These are phyloP conservation scores for Mugil cephalus DNA, from an alignment of 2,113 vertebrate species.

Conservation along the genomic window DNA sequence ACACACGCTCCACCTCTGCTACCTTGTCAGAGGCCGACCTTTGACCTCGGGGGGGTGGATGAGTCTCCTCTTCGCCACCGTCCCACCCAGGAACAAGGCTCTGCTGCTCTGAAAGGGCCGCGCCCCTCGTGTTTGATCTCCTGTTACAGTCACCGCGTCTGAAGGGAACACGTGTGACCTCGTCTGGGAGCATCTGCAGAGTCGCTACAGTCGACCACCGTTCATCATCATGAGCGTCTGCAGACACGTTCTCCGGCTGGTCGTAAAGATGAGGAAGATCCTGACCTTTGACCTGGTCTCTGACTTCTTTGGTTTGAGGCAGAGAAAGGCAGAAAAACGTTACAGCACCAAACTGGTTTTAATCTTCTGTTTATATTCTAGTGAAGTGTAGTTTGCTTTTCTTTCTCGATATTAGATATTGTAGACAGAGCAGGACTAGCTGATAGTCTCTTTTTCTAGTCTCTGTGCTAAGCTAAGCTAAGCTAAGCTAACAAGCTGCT, in stretches of 20 bases:
- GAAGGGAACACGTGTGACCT: conserved; percentile 47
- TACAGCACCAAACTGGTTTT: no score
- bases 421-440: no score
- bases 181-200: conserved; percentile 23
- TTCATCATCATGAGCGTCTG: conserved; percentile 53
- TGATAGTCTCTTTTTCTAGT: no score
- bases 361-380: no score
- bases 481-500: no score
- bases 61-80: conserved; percentile 29
- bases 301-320: conserved; percentile 34
- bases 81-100: conserved; percentile 6
- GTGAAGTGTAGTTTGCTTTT: no score
- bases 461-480: no score
- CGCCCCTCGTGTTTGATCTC: conserved; percentile 50
- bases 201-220: conserved; percentile 35
- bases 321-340: no score
- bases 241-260: conserved; percentile 1
- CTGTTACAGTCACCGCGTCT: conserved; percentile 36
- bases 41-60: conserved; percentile 38
- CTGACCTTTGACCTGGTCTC: conserved; percentile 53
- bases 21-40: conserved; percentile 39
- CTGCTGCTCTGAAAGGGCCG: conserved; percentile 53
- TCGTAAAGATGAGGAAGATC: conserved; percentile 43
- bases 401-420: no score
- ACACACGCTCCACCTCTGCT: conserved; percentile 2